These are phyloP conservation scores for Chymomyza procnemis DNA, from an alignment of 2,888 invertebrate genomes.

Conservation along the genomic window DNA sequence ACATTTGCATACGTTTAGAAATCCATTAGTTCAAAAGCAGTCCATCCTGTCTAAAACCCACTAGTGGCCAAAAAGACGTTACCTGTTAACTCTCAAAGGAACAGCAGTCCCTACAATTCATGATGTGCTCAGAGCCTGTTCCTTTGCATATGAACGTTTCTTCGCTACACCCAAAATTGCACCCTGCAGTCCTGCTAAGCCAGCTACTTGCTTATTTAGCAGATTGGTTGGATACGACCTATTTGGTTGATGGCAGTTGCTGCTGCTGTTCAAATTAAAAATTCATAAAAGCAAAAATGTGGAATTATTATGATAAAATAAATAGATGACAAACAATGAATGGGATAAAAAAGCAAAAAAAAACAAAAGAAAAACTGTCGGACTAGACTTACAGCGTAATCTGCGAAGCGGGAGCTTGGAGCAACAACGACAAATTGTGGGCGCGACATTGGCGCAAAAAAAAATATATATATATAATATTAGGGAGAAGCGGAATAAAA, in stretches of 20 bases:
- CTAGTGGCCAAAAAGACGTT: no score
- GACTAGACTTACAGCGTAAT: neutral
- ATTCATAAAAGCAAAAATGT: conserved; percentile 71
- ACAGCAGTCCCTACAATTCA: no score
- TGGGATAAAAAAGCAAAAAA: neutral
- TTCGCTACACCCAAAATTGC: neutral
- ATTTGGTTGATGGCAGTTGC: neutral
- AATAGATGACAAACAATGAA: neutral
- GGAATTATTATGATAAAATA: conserved; percentile 69
- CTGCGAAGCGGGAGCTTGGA: neutral
- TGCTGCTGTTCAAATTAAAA: conserved; percentile 63
- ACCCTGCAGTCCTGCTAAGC: neutral
- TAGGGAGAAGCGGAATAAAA: conserved; percentile 2
- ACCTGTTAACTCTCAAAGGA: no score
- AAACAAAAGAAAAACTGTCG: no score
- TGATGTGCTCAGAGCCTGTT: no score
- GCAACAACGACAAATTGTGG: neutral
- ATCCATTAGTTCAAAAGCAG: no score
- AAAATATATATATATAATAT: neutral
- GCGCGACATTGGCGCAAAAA: neutral
- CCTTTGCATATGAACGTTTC: no score
- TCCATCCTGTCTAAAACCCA: no score
- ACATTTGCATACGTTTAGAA: no score
- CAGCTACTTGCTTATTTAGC: neutral
- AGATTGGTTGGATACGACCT: neutral